These are phyloP conservation scores for Eristalis tenax DNA, from an alignment of 2,888 invertebrate genomes.

Conservation along the genomic window DNA sequence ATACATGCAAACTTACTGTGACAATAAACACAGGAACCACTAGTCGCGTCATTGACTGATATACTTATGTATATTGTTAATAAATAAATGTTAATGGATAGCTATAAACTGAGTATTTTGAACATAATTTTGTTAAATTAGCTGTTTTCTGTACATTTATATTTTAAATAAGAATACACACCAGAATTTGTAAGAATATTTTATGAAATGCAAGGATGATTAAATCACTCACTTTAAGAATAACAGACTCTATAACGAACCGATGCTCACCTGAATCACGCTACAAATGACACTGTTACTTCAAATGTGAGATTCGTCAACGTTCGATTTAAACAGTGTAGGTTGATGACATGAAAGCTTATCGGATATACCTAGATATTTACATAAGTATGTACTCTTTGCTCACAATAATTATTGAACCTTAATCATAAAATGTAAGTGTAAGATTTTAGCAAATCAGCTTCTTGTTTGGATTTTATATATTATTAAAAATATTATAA, in stretches of 20 bases:
- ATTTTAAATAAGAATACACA: no score
- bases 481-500: neutral
- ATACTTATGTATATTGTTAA: no score
- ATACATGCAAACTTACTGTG: neutral
- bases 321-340: neutral
- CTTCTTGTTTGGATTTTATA: neutral
- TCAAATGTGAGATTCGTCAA: slow-evolving; percentile 10
- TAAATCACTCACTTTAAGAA: neutral
- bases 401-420: slow-evolving; percentile 19
- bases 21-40: neutral
- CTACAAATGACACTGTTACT: neutral
- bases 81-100: neutral
- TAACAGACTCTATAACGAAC: neutral
- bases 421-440: neutral
- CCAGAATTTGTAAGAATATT: neutral
- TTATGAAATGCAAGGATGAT: neutral
- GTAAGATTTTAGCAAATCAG: neutral
- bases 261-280: neutral
- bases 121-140: no score
- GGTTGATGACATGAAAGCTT: slow-evolving; percentile 8
- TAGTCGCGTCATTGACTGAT: neutral
- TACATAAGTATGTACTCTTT: neutral
- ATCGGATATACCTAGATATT: slow-evolving; percentile 22
- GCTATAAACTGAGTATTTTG: no score
- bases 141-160: no score